Conservation (phyloP, 2,797 vertebrate species). For the Anguilla pacifica region DNA sequence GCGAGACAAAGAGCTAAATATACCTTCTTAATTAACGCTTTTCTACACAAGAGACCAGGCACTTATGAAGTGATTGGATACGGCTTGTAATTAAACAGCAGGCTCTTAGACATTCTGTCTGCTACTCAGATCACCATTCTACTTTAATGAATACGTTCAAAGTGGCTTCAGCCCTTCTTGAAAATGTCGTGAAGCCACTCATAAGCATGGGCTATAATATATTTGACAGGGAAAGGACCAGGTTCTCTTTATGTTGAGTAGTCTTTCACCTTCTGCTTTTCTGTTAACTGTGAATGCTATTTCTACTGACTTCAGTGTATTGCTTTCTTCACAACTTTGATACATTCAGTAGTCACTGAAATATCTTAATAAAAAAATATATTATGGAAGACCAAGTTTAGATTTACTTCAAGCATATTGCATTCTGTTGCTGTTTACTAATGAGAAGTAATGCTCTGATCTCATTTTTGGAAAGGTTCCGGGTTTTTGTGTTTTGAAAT, state of each 20-base stretch:
- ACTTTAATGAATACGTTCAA: background rate
- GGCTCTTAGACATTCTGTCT: background rate
- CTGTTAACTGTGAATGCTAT: background rate
- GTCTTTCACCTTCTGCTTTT: background rate
- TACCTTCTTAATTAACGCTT: conserved; percentile 24
- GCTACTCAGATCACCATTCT: background rate
- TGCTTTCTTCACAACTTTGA: background rate
- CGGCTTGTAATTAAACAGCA: conserved; percentile 21
- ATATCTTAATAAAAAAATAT: background rate
- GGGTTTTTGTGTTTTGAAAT: background rate
- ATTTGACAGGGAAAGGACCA: background rate
- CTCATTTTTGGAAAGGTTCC: background rate
- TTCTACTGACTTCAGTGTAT: background rate
- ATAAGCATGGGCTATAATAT: background rate
- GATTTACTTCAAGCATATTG: background rate
- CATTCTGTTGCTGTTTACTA: background rate
- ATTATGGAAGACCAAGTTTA: background rate
- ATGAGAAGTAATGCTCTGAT: background rate
- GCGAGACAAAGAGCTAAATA: conserved; percentile 10
- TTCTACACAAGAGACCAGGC: conserved; percentile 17
- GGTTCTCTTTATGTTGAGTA: background rate
- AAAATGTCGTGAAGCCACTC: background rate
- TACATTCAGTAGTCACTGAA: background rate
- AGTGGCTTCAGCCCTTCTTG: background rate
- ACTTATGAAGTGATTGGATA: conserved; percentile 19